Conservation (phyloP, 2,797 vertebrate genomes). For the Hoplostethus atlanticus region DNA sequence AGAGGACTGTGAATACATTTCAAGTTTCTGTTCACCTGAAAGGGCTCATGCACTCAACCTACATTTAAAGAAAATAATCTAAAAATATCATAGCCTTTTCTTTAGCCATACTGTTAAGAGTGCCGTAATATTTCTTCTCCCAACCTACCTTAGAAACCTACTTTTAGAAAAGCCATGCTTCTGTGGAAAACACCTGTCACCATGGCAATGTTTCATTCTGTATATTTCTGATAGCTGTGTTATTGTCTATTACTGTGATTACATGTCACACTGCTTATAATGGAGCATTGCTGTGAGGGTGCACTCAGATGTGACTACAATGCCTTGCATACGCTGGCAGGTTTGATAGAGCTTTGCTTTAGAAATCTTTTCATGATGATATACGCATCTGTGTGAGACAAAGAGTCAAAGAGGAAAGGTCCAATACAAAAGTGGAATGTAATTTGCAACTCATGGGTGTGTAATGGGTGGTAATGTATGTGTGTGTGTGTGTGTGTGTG, state of each 20-base stretch:
- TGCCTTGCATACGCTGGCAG: not conserved
- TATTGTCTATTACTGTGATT: conserved; percentile 20
- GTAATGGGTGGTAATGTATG: not conserved
- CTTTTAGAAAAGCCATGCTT: not conserved
- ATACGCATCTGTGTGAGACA: not conserved
- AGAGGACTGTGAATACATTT: conserved; percentile 10
- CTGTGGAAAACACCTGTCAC: not conserved
- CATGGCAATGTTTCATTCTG: not conserved
- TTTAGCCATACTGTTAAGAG: not conserved
- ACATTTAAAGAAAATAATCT: conserved; percentile 26
- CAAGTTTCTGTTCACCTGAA: conserved; percentile 21
- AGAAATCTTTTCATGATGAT: not conserved
- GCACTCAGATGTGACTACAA: not conserved
- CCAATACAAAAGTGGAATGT: conserved; percentile 27
- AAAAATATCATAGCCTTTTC: conserved; percentile 12
- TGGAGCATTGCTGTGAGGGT: not conserved
- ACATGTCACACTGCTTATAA: not conserved
- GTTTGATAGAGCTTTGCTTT: not conserved
- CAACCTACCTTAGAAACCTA: conserved; percentile 11
- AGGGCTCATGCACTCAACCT: not conserved
- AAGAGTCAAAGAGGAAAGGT: not conserved
- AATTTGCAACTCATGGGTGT: conserved; percentile 33
- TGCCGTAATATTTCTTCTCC: conserved; percentile 3
- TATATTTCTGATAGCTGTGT: not conserved
- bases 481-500: not conserved